phyloP scores from a whole-genome alignment of 2,113 vertebrate species.

The Vireo altiloquus region DNA sequence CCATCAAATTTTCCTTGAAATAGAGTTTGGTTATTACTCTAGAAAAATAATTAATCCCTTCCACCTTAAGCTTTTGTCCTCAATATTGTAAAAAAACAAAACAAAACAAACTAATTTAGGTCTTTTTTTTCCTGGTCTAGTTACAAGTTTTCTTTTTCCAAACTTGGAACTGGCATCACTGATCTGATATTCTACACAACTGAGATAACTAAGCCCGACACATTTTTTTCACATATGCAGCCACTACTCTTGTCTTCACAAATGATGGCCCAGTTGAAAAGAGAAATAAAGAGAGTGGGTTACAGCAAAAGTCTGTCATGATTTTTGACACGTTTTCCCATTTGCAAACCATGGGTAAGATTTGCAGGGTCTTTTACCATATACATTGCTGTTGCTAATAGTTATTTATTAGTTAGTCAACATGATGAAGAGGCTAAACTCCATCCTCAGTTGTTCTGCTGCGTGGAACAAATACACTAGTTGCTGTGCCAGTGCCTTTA shows the following conservation, averaged over 20 bases:
- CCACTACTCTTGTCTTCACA: background rate
- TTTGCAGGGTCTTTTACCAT: background rate
- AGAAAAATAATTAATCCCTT: background rate
- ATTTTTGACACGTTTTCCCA: background rate
- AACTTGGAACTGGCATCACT: background rate
- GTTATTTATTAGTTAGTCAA: background rate
- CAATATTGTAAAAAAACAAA: background rate
- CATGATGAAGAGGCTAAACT: background rate
- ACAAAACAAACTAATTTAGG: background rate
- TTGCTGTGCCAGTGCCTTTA: background rate
- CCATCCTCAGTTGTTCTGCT: background rate
- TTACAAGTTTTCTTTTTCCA: background rate
- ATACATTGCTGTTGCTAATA: background rate
- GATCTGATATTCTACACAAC: background rate
- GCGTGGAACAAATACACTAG: background rate
- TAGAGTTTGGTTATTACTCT: background rate
- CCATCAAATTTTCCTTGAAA: background rate
- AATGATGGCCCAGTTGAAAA: background rate
- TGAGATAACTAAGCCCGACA: background rate
- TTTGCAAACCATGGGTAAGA: background rate
- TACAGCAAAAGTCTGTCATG: background rate
- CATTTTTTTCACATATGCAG: background rate
- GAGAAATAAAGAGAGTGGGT: background rate
- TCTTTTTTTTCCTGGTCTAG: background rate
- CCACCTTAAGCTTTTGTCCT: background rate